Evolutionary conservation across 2,113 vertebrate species (phyloP).

Genomic region (Coptodon bakossiorum): DNA sequence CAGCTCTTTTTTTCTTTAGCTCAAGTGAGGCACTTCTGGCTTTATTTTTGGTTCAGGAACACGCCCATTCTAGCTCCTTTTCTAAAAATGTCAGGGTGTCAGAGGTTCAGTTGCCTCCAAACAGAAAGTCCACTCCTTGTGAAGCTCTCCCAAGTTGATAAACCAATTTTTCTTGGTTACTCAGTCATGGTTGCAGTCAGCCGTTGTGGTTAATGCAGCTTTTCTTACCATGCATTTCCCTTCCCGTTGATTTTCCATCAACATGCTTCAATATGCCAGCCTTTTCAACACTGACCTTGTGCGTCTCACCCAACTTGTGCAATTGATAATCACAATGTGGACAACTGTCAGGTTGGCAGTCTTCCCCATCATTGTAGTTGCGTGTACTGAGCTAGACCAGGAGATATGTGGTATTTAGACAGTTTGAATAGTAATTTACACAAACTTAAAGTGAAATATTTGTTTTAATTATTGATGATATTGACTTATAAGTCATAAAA

Average conservation of each 20-base stretch:
- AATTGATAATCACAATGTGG: background rate
- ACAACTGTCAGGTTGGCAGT: background rate
- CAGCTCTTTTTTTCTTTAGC: background rate
- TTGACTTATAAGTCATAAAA: background rate
- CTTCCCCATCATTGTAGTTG: background rate
- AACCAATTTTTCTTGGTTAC: background rate
- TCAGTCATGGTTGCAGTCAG: background rate
- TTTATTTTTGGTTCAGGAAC: background rate
- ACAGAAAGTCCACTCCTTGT: background rate
- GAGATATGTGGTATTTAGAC: background rate
- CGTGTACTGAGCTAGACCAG: background rate
- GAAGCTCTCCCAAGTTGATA: background rate
- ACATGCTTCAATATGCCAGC: background rate
- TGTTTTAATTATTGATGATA: too few species aligned
- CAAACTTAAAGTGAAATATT: background rate
- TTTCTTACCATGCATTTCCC: background rate
- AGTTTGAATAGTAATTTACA: background rate
- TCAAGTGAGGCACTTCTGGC: background rate
- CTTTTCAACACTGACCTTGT: background rate
- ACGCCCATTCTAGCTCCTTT: background rate
- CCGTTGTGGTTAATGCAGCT: too few species aligned
- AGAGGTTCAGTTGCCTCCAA: background rate
- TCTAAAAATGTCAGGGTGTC: background rate
- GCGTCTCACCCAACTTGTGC: background rate
- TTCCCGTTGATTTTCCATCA: background rate